Percentiles rank a stretch among this genome's conserved stretches.
These are phyloP conservation scores for Thecophora atra DNA, from an alignment of 2,888 invertebrate species.

Conservation along the genomic window DNA sequence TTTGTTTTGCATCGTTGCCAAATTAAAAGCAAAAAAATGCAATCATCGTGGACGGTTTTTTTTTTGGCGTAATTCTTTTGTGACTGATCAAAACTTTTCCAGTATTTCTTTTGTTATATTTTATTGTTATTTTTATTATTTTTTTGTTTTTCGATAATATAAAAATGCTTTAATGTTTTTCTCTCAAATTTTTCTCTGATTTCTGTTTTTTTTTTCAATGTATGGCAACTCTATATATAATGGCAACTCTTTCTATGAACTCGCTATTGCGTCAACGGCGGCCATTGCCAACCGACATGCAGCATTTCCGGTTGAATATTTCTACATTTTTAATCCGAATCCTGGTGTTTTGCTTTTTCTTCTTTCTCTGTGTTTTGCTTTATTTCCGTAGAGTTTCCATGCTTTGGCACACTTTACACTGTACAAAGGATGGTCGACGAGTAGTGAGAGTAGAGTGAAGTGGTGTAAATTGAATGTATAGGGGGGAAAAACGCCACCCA, in stretches of 20 bases:
- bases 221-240: not conserved
- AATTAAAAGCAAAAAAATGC: not conserved
- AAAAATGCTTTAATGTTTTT: no score
- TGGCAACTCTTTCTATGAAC: no score
- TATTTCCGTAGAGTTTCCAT: not conserved
- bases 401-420: not conserved
- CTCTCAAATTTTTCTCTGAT: no score
- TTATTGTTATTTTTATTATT: no score
- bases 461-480: no score
- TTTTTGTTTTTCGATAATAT: no score
- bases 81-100: no score
- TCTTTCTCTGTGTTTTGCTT: not conserved
- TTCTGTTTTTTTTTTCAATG: not conserved
- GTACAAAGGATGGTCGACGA: no score
- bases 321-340: not conserved
- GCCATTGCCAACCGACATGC: conserved; percentile 3
- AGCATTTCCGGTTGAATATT: conserved; percentile 1
- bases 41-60: not conserved
- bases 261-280: not conserved
- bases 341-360: no score
- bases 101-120: not conserved
- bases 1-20: not conserved
- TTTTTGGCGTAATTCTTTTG: not conserved
- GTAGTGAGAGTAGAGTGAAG: no score
- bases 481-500: no score